Evolutionary conservation across 2,888 invertebrate genomes (phyloP), one percentile per base, ranked within the genome.

Genomic region (Microctonus hyperodae): DNA sequence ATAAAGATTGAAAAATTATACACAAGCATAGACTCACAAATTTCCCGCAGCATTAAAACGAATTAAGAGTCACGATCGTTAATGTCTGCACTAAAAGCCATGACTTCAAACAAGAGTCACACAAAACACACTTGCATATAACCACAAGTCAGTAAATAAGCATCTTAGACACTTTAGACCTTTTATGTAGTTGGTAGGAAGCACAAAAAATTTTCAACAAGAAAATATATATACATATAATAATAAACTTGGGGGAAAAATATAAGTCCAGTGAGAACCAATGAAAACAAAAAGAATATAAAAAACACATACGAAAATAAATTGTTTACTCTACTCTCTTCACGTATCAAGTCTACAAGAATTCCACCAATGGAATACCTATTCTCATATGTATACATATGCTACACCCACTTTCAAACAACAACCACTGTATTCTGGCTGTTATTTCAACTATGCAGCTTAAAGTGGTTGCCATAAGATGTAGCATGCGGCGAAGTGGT

Each of bases 1-100:
- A 67, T 58, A 66, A 67, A 74, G 74, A 76, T 76, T 69, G 73
- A 69, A 68, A 69, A 75, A 75, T 76, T 76, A 75, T 74, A 72
- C 74, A 74, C 71, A 73, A 75, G 75, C 69, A 70, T 68, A 72
- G 75, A 63, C 65, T 48, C 13, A 20, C 51, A 61, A 58, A 66
- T 53, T 60, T 57, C 60, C 56, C 44, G 22, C 61, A 59, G 69
- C 56, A 68, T 69, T 74, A 72, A 22, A 73, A 73, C 75, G 73
- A 76, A 74, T 76, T 75, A 75, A 69, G 68, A 72, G 71, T 67
- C 67, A 68, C 70, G 72, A 72, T 74, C 72, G 73, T 74, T 76
- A 75, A 72, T 67, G 72, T 71, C 70, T 67, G 59, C 61, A 64
- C 62, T 65, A 64, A 57, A 55, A 70, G 67, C 22, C 40, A 51